Base-by-base conservation (phyloP, 1,140 invertebrate species). In the Neuroterus valhalla region DNA sequence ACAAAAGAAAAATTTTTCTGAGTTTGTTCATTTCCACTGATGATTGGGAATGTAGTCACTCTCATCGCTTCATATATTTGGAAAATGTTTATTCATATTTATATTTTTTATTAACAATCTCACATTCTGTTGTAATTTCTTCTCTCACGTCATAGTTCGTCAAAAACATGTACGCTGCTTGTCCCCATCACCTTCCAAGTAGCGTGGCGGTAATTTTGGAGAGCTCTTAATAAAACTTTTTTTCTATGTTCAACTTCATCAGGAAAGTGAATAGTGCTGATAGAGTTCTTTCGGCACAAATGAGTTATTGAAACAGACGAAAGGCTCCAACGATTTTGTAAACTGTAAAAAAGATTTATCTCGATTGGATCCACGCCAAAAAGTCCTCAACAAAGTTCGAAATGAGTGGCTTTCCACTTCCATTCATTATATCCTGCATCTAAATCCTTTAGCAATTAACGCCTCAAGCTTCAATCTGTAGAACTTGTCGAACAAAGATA, bases 341-440 rank as follows among this genome's bases (percentile, higher is more conserved):
- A 38, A 62, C 31, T 31, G 55, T 62, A 62, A 62, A 62, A 62
- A 62, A 31, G 55, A 62, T 62, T 62, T 38, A 62, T 62, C 55
- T 62, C 14, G 14, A 62, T 62, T 62, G 55, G 55, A 62, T 62
- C 26, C 15, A 14, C 2, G 55, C 26, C 55, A 62, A 23, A 62
- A 26, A 14, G 23, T 12, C 26, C 21, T 62, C 23, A 38, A 62
- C 21, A 15, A 62, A 62, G 23, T 14, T 31, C n/a, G 55, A 31
- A 62, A 62, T 62, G 23, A 62, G 55, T 62, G 55, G 55, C 55
- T 62, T 62, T 62, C 15, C 3, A 15, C 12, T 12, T 62, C 26
- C 31, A 26, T 62, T 62, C 31, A 62, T 31, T 62, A 62, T 31
- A 26, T 62, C 23, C 55, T 23, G 31, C 55, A 12, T 62, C n/a